phyloP scores from a whole-genome alignment of 1,140 invertebrate genomes.

The Drosophila miranda region DNA sequence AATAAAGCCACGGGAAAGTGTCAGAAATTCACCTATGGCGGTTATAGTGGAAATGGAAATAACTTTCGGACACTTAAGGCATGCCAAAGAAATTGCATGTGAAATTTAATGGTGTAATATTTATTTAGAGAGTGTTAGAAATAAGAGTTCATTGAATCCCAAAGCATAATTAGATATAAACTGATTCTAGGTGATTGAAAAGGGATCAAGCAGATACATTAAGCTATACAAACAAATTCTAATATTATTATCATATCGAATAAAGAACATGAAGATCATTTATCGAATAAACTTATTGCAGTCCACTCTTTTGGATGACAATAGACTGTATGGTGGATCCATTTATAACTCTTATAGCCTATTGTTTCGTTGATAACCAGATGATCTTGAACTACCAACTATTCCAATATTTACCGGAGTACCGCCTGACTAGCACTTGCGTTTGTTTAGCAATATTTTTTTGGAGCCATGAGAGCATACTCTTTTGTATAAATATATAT shows the following conservation, averaged over 20 bases:
- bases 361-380: background rate
- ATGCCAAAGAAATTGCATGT: conserved; percentile 2
- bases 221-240: too few relatives aligned
- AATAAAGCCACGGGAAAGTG: background rate
- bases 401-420: conserved; percentile 7
- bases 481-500: conserved; percentile 16
- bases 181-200: too few relatives aligned
- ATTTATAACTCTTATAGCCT: too few relatives aligned
- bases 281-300: too few relatives aligned
- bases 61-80: background rate
- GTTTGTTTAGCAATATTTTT: conserved; percentile 1
- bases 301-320: too few relatives aligned
- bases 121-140: too few relatives aligned
- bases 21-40: conserved; percentile 1
- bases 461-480: too few relatives aligned
- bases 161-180: too few relatives aligned
- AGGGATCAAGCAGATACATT: too few relatives aligned
- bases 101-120: background rate
- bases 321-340: too few relatives aligned
- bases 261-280: too few relatives aligned
- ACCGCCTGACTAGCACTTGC: background rate
- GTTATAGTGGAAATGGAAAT: conserved; percentile 4
- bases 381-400: conserved; percentile 7
- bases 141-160: background rate
- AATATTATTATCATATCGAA: too few relatives aligned